Conservation (phyloP, 2,888 invertebrate species). For the Xestoiulus laeticollis region DNA sequence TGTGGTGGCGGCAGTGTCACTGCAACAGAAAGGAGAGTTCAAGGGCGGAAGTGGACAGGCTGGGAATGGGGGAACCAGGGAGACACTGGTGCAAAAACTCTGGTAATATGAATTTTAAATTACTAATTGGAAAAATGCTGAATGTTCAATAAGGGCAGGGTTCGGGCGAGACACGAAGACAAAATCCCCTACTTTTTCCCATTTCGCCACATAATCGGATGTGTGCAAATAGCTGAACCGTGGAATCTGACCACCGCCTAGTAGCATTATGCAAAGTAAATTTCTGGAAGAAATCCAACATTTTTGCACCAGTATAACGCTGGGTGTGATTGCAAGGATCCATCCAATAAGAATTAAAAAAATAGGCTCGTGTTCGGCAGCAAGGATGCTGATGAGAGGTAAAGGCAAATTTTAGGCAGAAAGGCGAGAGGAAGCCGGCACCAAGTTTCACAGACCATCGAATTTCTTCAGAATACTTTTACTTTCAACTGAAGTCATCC, state of each 20-base stretch:
- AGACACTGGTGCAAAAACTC: slow-evolving; percentile 39
- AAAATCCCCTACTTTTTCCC: too few species aligned
- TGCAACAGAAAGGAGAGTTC: slow-evolving; percentile 45
- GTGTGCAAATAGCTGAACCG: too few species aligned
- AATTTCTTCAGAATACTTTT: neutral
- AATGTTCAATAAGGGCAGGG: too few species aligned
- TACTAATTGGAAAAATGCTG: too few species aligned
- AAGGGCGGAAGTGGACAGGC: neutral
- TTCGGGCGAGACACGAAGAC: too few species aligned
- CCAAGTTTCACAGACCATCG: neutral
- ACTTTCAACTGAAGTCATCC: neutral
- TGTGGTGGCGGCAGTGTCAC: slow-evolving; percentile 60
- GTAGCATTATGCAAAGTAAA: too few species aligned
- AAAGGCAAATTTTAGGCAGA: neutral
- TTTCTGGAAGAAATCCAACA: neutral
- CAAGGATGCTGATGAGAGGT: neutral
- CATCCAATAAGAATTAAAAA: too few species aligned
- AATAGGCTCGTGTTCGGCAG: neutral
- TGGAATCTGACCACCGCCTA: too few species aligned
- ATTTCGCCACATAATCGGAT: too few species aligned
- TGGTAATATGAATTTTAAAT: neutral
- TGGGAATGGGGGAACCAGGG: neutral
- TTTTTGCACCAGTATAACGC: neutral
- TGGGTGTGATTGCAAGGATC: neutral
- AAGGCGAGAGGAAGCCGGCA: neutral